Percentiles rank a stretch among this genome's conserved stretches.
These are phyloP conservation scores for Onthophagus sagittarius DNA, from an alignment of 2,888 invertebrate genomes.

Conservation along the genomic window DNA sequence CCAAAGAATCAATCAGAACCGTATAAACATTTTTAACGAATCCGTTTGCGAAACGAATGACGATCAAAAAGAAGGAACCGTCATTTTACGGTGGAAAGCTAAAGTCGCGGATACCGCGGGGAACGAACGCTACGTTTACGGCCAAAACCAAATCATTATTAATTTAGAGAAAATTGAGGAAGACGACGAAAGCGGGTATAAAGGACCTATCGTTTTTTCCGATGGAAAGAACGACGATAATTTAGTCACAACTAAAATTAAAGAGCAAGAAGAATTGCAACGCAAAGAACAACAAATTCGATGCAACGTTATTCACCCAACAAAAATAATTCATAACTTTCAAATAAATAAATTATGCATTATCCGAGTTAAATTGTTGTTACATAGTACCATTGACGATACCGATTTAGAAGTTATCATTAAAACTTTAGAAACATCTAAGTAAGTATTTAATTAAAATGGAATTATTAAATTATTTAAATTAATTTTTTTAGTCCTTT, in stretches of 20 bases:
- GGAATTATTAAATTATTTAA: neutral
- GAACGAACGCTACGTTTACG: conserved; percentile 55
- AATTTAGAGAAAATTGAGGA: conserved; percentile 33
- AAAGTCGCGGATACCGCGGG: conserved; percentile 52
- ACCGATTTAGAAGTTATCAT: conserved; percentile 57
- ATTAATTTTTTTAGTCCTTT: conserved; percentile 22
- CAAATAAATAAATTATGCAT: conserved; percentile 57
- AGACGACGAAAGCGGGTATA: conserved; percentile 37
- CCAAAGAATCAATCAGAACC: conserved; percentile 44
- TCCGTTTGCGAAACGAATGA: conserved; percentile 29
- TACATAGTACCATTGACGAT: conserved; percentile 62
- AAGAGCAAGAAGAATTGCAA: conserved; percentile 28
- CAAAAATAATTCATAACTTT: conserved; percentile 62
- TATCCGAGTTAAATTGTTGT: conserved; percentile 62
- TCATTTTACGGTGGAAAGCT: conserved; percentile 46
- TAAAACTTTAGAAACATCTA: conserved; percentile 57
- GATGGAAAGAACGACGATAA: conserved; percentile 45
- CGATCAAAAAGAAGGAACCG: conserved; percentile 35
- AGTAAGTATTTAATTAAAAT: conserved; percentile 47
- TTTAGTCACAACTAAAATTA: conserved; percentile 34
- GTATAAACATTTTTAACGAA: conserved; percentile 39
- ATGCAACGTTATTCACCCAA: conserved; percentile 58
- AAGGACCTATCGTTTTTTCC: conserved; percentile 48
- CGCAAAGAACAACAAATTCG: conserved; percentile 49
- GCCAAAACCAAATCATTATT: conserved; percentile 53